Percentiles rank a stretch among this genome's conserved stretches.
Conservation (phyloP, 92 coral and sea anemone species). For the Palythoa grandiflora region DNA sequence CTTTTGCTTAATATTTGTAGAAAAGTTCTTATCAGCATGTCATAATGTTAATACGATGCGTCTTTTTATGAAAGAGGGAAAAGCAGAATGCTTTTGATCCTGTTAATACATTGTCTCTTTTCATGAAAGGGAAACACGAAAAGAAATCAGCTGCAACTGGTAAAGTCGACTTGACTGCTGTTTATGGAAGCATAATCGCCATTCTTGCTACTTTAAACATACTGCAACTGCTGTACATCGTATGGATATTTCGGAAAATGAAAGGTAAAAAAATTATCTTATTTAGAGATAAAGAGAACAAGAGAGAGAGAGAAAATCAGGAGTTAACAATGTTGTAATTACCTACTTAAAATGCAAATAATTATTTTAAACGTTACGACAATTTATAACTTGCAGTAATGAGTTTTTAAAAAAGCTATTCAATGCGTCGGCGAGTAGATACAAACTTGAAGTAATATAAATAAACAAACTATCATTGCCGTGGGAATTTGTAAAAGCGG, state of each 20-base stretch:
- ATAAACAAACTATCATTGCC: no score
- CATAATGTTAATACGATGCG: neutral
- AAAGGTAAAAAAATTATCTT: neutral
- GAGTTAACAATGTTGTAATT: neutral
- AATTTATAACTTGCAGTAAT: no score
- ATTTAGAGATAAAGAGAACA: no score
- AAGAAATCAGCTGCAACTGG: neutral
- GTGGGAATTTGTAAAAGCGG: no score
- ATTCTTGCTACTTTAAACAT: neutral
- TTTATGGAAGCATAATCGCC: conserved; percentile 1
- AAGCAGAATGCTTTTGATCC: neutral
- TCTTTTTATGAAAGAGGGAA: neutral
- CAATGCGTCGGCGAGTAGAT: no score
- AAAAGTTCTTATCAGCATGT: no score
- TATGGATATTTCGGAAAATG: neutral
- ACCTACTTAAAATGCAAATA: neutral
- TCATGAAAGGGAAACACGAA: neutral
- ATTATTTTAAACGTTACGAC: no score
- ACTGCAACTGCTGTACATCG: neutral
- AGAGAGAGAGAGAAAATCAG: no score
- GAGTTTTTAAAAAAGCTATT: no score
- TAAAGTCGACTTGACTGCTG: neutral
- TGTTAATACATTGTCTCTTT: no score
- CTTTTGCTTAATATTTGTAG: no score
- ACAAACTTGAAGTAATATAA: no score